Evolutionary conservation across 2,888 invertebrate genomes (phyloP).

Genomic region (Romanomermis culicivorax): DNA sequence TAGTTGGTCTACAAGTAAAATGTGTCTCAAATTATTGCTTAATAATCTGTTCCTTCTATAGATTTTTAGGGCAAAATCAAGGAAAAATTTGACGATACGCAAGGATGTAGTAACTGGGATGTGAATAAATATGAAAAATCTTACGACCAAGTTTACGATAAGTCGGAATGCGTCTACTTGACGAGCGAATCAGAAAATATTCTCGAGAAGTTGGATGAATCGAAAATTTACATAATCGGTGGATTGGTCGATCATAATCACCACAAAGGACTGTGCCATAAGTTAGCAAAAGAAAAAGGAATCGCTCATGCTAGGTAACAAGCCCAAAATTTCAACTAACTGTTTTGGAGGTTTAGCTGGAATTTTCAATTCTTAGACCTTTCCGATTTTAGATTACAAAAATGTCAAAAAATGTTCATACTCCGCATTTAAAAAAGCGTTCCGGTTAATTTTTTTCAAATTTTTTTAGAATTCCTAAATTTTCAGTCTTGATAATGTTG

Average conservation of each 20-base stretch:
- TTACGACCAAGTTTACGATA: not conserved
- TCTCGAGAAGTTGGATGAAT: conserved; percentile 36
- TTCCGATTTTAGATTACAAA: no score
- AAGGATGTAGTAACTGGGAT: not conserved
- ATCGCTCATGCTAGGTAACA: conserved; percentile 22
- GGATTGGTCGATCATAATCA: conserved; percentile 92
- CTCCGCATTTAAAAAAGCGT: no score
- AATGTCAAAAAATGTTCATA: no score
- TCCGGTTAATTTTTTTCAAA: no score
- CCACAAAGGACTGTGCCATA: conserved; percentile 58
- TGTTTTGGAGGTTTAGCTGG: no score
- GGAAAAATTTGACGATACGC: not conserved
- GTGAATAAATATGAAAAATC: not conserved
- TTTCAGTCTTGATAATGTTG: no score
- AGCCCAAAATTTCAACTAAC: no score
- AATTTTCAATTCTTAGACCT: no score
- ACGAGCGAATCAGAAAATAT: conserved; percentile 80
- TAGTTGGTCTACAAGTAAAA: conserved; percentile 6
- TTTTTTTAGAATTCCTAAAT: no score
- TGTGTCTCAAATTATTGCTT: not conserved
- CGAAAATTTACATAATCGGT: conserved; percentile 48
- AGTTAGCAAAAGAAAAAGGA: conserved; percentile 48
- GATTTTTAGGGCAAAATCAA: not conserved
- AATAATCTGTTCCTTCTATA: no score
- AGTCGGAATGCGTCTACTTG: conserved; percentile 45